phyloP scores from a whole-genome alignment of 1,140 invertebrate genomes.

The Zaprionus kolodkinae region DNA sequence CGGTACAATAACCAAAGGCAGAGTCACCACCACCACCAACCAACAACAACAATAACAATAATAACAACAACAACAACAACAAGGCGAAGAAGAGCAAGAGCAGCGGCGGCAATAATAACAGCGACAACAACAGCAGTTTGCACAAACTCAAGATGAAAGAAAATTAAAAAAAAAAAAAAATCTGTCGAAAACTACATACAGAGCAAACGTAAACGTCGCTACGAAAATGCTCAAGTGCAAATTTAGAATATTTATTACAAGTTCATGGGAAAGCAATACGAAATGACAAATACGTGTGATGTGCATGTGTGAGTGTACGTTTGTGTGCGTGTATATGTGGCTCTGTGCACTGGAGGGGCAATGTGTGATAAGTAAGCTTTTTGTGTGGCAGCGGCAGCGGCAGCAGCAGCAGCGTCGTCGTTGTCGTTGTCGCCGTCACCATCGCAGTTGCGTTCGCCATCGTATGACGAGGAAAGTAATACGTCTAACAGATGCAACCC shows the following conservation, averaged over 20 bases:
- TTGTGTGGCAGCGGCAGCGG: conserved; percentile 31
- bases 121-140: neutral
- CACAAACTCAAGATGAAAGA: conserved; percentile 5
- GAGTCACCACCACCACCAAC: conserved; percentile 53
- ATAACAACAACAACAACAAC: conserved; percentile 11
- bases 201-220: conserved; percentile 9
- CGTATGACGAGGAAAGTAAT: conserved; percentile 66
- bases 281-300: conserved; percentile 43
- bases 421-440: neutral
- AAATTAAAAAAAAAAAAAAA: conserved; percentile 31
- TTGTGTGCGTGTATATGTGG: conserved; percentile 9
- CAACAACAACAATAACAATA: conserved; percentile 40
- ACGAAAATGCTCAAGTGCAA: conserved; percentile 64
- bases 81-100: conserved; percentile 32
- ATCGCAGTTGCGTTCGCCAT: conserved; percentile 17
- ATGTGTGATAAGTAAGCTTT: conserved; percentile 64
- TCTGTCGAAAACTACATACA: conserved; percentile 59
- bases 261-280: conserved; percentile 71
- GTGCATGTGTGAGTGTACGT: conserved; percentile 14
- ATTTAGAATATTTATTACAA: conserved; percentile 78
- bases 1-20: conserved; percentile 30
- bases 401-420: conserved; percentile 9
- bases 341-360: conserved; percentile 38
- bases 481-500: conserved; percentile 49
- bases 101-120: conserved; percentile 12